Evolutionary conservation across 2,797 vertebrate species (phyloP).

Genomic region (Anguilla obscura): DNA sequence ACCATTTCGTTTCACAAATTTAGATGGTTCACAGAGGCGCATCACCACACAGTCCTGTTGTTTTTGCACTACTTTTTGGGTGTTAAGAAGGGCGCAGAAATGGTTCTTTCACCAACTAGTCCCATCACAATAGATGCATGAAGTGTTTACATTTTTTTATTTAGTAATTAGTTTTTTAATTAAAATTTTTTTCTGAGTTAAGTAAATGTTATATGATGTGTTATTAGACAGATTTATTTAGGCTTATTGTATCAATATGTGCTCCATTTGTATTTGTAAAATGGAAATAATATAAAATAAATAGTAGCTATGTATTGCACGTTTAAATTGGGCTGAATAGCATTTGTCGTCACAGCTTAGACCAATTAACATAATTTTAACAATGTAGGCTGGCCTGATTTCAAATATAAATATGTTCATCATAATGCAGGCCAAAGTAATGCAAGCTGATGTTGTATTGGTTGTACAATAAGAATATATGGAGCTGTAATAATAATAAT

Average conservation of each 20-base stretch:
- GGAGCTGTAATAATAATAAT: neutral
- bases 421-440: neutral
- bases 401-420: neutral
- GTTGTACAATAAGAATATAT: neutral
- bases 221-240: neutral
- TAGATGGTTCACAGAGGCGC: slow-evolving; percentile 24
- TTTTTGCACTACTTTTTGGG: neutral
- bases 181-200: neutral
- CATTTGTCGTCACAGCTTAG: neutral
- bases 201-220: neutral
- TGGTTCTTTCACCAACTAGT: neutral
- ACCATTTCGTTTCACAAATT: slow-evolving; percentile 24
- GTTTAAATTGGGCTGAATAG: neutral
- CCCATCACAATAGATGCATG: neutral
- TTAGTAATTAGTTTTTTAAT: neutral
- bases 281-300: neutral
- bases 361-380: neutral
- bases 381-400: neutral
- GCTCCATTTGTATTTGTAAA: neutral
- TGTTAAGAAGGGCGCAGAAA: neutral
- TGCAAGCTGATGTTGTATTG: neutral
- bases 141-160: neutral
- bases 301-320: neutral
- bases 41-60: neutral
- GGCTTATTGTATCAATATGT: neutral